phyloP scores from a whole-genome alignment of 2,888 invertebrate species.

The Melipona bicolor region DNA sequence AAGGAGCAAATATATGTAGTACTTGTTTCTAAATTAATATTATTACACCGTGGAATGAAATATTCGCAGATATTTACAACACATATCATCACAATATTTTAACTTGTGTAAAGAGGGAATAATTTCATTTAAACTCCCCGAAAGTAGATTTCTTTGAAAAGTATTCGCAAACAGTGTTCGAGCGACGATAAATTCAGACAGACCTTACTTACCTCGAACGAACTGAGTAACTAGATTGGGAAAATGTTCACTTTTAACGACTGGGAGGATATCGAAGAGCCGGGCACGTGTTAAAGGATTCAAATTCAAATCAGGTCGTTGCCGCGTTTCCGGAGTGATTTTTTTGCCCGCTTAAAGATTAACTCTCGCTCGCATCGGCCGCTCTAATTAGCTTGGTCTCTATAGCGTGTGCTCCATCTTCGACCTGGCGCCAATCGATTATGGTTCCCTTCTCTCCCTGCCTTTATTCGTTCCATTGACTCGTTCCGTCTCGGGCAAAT shows the following conservation, averaged over 20 bases:
- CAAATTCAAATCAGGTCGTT: conserved; percentile 2
- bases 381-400: conserved; percentile 32
- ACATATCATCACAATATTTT: too few species aligned
- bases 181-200: too few species aligned
- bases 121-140: too few species aligned
- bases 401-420: not conserved
- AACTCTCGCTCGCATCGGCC: conserved; percentile 11
- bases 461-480: conserved; percentile 25
- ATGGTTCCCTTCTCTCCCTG: not conserved
- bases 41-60: too few species aligned
- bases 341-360: conserved; percentile 14
- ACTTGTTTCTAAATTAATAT: too few species aligned
- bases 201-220: too few species aligned
- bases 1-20: too few species aligned
- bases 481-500: conserved; percentile 2
- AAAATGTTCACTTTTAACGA: not conserved
- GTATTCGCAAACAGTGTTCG: too few species aligned
- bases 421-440: conserved; percentile 27
- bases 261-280: not conserved
- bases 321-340: not conserved
- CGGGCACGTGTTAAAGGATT: not conserved
- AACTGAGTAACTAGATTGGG: too few species aligned
- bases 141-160: too few species aligned
- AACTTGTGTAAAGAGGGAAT: too few species aligned
- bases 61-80: too few species aligned